Evolutionary conservation across 2,797 vertebrate species (phyloP).

Genomic region (Peromyscus aztecus): DNA sequence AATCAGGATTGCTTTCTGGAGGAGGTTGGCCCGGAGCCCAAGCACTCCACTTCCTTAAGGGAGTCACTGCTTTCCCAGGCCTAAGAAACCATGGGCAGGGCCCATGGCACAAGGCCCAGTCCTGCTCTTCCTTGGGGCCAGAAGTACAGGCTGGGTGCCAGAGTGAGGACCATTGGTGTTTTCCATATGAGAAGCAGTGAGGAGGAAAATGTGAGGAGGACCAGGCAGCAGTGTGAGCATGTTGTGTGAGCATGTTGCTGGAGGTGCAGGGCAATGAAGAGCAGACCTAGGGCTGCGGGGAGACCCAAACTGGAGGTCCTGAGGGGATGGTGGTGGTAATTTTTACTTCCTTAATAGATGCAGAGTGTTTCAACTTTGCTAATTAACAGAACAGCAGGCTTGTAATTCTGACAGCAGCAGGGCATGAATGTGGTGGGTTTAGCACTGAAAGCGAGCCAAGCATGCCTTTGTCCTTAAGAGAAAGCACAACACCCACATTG

Average conservation of each 20-base stretch:
- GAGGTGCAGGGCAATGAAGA: constrained; percentile 56
- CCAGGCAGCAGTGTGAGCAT: constrained; percentile 67
- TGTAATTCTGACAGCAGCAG: constrained; percentile 82
- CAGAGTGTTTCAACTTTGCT: constrained; percentile 79
- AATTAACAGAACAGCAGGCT: constrained; percentile 87
- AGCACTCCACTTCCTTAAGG: background rate
- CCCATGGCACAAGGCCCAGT: background rate
- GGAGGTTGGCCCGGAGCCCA: background rate
- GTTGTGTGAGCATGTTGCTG: constrained; percentile 44
- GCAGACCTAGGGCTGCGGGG: constrained; percentile 58
- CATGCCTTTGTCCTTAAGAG: constrained; percentile 69
- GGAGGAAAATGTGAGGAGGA: constrained; percentile 69
- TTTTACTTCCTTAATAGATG: constrained; percentile 85
- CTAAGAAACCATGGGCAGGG: background rate
- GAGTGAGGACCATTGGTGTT: background rate
- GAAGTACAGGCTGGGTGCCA: background rate
- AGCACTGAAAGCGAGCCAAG: rapidly evolving
- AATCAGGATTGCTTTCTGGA: constrained; percentile 23
- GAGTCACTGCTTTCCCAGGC: background rate
- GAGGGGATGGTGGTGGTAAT: constrained; percentile 78
- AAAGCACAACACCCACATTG: background rate
- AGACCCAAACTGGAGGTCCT: constrained; percentile 62
- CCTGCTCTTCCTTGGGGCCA: background rate
- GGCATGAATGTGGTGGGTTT: constrained; percentile 46
- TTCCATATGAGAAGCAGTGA: background rate